These are phyloP conservation scores for Drosophila sturtevanti DNA, from an alignment of 1,140 invertebrate genomes.

Conservation along the genomic window DNA sequence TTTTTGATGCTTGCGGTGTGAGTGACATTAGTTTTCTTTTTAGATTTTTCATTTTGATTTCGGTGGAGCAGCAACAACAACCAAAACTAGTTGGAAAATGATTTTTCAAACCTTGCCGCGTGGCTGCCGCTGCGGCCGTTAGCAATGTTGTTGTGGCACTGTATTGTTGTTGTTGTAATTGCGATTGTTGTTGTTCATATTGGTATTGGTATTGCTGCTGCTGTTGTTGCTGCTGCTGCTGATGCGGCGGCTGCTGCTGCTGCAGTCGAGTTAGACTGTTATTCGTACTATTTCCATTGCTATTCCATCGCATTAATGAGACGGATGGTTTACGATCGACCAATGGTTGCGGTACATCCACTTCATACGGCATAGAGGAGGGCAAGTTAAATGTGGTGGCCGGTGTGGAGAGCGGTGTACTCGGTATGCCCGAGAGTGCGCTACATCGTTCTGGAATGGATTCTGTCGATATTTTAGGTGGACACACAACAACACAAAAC, in stretches of 20 bases:
- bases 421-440: constrained; percentile 83
- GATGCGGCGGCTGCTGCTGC: constrained; percentile 40
- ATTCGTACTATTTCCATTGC: constrained; percentile 53
- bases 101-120: constrained; percentile 82
- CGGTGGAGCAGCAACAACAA: constrained; percentile 73
- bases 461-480: constrained; percentile 73
- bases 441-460: constrained; percentile 84
- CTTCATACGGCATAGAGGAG: constrained; percentile 80
- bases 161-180: constrained; percentile 40
- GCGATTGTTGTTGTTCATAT: constrained; percentile 47
- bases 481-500: constrained; percentile 56
- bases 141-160: constrained; percentile 66
- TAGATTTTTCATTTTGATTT: constrained; percentile 25
- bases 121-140: constrained; percentile 73
- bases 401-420: constrained; percentile 68
- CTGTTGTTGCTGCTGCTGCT: constrained; percentile 41
- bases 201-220: constrained; percentile 46
- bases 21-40: constrained; percentile 59
- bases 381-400: constrained; percentile 76
- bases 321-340: constrained; percentile 84
- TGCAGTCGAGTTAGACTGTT: constrained; percentile 63
- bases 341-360: constrained; percentile 84
- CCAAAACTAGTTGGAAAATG: constrained; percentile 32
- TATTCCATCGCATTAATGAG: constrained; percentile 83
- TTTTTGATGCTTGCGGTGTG: constrained; percentile 31